A percentile compares a stretch with the other conserved stretches of the same genome.
Evolutionary conservation across 2,797 vertebrate genomes (phyloP).

Genomic region (Gymnodraco acuticeps): DNA sequence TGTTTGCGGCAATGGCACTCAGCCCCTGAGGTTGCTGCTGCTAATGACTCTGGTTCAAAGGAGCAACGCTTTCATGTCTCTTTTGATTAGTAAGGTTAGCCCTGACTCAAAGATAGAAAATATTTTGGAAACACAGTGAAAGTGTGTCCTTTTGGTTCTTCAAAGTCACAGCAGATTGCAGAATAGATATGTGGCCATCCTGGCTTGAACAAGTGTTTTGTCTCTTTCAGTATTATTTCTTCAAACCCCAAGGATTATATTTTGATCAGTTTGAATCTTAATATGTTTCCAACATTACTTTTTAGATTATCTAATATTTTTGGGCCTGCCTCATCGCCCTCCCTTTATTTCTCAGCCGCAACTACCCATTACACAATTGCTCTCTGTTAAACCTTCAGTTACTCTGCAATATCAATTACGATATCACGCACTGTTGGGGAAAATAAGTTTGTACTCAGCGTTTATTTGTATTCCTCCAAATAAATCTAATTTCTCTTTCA

Average conservation of each 20-base stretch:
- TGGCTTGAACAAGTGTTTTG: conserved; percentile 35
- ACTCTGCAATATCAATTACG: conserved; percentile 29
- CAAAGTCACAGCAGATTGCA: conserved; percentile 60
- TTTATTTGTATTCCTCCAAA: conserved; percentile 45
- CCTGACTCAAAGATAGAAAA: conserved; percentile 61
- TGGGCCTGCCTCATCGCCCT: too few species aligned
- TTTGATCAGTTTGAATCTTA: conserved; percentile 45
- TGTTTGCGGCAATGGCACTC: conserved; percentile 22
- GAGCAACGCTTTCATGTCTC: conserved; percentile 73
- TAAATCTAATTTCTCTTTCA: conserved; percentile 37
- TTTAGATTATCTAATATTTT: conserved; percentile 11
- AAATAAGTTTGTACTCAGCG: conserved; percentile 9
- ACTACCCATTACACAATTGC: not conserved
- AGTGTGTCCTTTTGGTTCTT: conserved; percentile 44
- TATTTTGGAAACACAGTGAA: conserved; percentile 55
- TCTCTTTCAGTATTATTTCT: conserved; percentile 31
- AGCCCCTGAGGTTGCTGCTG: conserved; percentile 58
- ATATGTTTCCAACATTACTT: conserved; percentile 31
- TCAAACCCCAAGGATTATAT: conserved; percentile 32
- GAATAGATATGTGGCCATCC: conserved; percentile 7
- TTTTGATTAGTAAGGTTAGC: conserved; percentile 73
- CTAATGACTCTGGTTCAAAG: conserved; percentile 78
- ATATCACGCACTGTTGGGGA: conserved; percentile 4
- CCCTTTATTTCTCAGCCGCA: too few species aligned
- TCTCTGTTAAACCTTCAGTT: conserved; percentile 12